Base-by-base conservation (phyloP, 2,888 invertebrate species). In the Ferdinandea cuprea region DNA sequence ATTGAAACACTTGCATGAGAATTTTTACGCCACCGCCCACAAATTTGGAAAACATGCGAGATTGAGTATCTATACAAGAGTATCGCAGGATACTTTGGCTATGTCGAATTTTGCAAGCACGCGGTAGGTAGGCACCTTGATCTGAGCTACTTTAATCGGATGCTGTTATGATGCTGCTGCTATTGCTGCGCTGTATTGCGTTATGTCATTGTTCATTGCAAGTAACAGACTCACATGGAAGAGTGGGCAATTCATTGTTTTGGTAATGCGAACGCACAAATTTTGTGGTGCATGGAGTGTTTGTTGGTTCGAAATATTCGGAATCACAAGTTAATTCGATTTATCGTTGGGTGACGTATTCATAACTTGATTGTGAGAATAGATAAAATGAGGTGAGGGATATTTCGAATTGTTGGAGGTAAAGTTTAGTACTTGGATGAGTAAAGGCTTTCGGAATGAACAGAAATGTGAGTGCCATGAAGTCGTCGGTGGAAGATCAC, bases 271-370 rank as follows among this genome's bases (percentile, higher is more conserved):
- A 56, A 37, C 37, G 32, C 52, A 35, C 40, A 15, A 54, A 69
- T 46, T 35, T 37, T 11, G 17, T 8, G 21, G 21, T 37, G 50
- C 50, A 37, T 44, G 68, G 19, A 63, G 68, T 74, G 56, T 40
- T 25, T 25, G 42, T 74, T 61, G 68, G 56, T 48, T 74, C 5
- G 44, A 8, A 32, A 32, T 32, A 11, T 25, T 25, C 58, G 79
- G 61, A 74, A 74, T 80, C 69, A 74, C 66, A 68, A 73, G 68
- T 68, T 73, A 79, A 79, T 73, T 79, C 61, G 79, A 79, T 79
- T 79, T 25, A 79, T 73, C 59, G 44, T 37, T 17, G 66, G 50
- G 58, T 65, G 63, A 50, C 35, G 79, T 61, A 73, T 61, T 79
- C 66, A 68, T 79, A 79, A 79, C 66, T 66, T 66, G 73, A 50